phyloP scores from a whole-genome alignment of 2,888 invertebrate species.

The Lamellibrachia satsuma region DNA sequence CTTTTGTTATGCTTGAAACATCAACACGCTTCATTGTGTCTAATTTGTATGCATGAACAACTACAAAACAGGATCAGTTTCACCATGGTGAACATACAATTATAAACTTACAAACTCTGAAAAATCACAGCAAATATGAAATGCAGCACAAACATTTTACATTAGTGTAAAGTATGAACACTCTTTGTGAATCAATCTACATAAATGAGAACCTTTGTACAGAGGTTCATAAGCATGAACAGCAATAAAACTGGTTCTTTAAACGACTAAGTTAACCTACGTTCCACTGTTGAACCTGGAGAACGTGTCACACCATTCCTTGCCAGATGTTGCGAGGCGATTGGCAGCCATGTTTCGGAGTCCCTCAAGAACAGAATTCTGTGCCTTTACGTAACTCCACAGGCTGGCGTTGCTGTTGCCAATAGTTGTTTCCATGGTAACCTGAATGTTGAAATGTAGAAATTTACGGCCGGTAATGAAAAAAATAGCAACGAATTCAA shows the following conservation, averaged over 20 bases:
- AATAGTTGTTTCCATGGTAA: constrained; percentile 81
- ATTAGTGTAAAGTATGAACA: not conserved
- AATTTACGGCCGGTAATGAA: not conserved
- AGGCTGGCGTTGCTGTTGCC: constrained; percentile 78
- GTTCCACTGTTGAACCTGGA: constrained; percentile 80
- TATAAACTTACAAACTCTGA: not conserved
- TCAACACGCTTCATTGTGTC: no score
- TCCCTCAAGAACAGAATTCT: constrained; percentile 54
- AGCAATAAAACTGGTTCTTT: not conserved
- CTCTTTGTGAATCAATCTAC: not conserved
- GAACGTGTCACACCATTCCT: constrained; percentile 79
- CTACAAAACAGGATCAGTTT: not conserved
- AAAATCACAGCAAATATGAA: not conserved
- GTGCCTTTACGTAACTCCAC: constrained; percentile 75
- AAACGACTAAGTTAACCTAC: constrained; percentile 51
- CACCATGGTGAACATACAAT: not conserved
- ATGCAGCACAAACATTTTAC: not conserved
- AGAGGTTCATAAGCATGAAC: constrained; percentile 17
- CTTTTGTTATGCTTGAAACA: no score
- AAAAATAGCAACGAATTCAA: not conserved
- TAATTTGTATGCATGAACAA: not conserved
- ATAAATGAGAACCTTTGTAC: not conserved
- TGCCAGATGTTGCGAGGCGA: constrained; percentile 77
- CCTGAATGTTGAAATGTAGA: constrained; percentile 48
- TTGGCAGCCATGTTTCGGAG: constrained; percentile 85